Conservation (phyloP, 2,113 vertebrate genomes). For the Naja naja region DNA sequence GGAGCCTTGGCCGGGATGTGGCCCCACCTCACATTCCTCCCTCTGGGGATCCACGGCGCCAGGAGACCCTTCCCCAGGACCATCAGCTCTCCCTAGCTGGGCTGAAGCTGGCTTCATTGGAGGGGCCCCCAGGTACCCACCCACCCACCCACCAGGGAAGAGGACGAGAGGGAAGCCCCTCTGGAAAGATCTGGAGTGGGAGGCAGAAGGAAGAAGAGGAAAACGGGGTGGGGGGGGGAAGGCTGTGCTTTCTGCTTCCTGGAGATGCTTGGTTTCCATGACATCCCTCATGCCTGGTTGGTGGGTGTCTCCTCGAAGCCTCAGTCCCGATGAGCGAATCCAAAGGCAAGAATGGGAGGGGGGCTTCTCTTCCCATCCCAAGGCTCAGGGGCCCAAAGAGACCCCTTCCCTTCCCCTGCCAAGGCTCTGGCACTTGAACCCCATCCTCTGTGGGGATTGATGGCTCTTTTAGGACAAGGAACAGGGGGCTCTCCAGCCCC, state of each 20-base stretch:
- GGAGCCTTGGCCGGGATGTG: not conserved
- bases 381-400: not conserved
- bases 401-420: not conserved
- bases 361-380: not conserved
- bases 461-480: not conserved
- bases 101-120: not conserved
- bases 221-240: not conserved
- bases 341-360: not conserved
- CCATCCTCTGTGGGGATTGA: not conserved
- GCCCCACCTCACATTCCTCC: not conserved
- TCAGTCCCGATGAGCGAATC: not conserved
- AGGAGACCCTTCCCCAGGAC: not conserved
- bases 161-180: not conserved
- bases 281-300: not conserved
- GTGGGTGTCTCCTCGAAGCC: not conserved
- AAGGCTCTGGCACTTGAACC: not conserved
- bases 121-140: not conserved
- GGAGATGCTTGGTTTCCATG: not conserved
- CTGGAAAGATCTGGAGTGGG: not conserved
- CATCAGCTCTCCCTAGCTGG: not conserved
- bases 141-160: not conserved
- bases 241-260: not conserved
- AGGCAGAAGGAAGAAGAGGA: not conserved
- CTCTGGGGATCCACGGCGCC: accelerated
- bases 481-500: not conserved